A percentile compares a stretch with the other conserved stretches of the same genome.
Evolutionary conservation across 2,888 invertebrate genomes (phyloP).

Genomic region (Globia sparganii): DNA sequence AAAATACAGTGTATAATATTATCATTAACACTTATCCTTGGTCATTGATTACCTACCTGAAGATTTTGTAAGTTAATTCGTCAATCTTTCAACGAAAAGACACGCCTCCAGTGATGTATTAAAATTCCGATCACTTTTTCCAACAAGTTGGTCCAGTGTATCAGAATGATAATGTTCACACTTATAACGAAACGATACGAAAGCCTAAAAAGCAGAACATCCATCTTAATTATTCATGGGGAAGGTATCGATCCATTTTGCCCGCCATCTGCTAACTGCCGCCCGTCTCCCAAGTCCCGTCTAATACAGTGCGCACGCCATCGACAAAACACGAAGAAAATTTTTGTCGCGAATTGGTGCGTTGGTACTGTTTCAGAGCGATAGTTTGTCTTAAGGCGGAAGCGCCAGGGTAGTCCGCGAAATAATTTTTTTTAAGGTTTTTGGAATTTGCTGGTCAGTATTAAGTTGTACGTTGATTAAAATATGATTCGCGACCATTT

Average conservation of each 20-base stretch:
- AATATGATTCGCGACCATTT: too few species aligned
- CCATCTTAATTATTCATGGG: conserved; percentile 85
- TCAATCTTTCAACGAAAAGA: not conserved
- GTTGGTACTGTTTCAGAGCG: not conserved
- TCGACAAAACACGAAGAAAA: not conserved
- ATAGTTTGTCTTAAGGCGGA: too few species aligned
- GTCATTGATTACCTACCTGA: not conserved
- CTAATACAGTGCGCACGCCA: conserved; percentile 25
- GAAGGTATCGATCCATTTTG: conserved; percentile 77
- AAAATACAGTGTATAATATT: not conserved
- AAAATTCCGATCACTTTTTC: conserved; percentile 12
- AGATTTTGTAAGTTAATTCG: not conserved
- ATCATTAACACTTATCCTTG: not conserved
- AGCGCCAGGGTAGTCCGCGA: too few species aligned
- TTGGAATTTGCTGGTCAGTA: too few species aligned
- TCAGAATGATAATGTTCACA: conserved; percentile 49
- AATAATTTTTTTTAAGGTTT: too few species aligned
- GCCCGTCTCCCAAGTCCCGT: conserved; percentile 61
- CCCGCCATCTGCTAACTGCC: conserved; percentile 75
- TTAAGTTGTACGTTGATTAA: too few species aligned
- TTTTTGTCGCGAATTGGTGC: not conserved
- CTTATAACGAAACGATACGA: too few species aligned
- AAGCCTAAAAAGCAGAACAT: conserved; percentile 78
- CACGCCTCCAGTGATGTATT: not conserved
- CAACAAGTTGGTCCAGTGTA: conserved; percentile 17